A percentile compares a stretch with the other conserved stretches of the same genome.
Conservation (phyloP, 2,113 vertebrate species). For the Gopherus flavomarginatus region DNA sequence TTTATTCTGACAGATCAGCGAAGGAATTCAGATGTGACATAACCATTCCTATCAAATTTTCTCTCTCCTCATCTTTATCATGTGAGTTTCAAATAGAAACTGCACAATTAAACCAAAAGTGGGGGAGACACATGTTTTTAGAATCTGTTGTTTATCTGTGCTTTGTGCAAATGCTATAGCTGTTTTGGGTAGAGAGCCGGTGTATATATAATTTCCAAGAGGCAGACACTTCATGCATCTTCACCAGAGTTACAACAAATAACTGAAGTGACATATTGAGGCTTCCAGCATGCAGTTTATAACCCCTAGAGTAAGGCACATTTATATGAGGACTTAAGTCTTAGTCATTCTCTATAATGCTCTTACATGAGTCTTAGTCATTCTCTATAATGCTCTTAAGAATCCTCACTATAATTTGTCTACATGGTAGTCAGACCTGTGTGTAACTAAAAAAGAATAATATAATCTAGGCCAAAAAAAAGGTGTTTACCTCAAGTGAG, state of each 20-base stretch:
- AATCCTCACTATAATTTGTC: not conserved
- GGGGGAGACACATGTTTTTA: not conserved
- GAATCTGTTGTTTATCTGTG: not conserved
- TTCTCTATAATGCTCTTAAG: not conserved
- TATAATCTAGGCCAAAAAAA: not conserved
- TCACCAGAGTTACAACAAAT: not conserved
- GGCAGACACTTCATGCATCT: not conserved
- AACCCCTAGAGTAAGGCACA: fast-evolving
- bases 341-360: not conserved
- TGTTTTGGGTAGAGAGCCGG: not conserved
- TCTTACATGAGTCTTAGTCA: not conserved
- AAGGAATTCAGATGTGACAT: not conserved
- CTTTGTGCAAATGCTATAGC: not conserved
- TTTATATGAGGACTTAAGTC: not conserved
- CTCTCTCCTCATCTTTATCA: not conserved
- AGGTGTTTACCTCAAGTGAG: not conserved
- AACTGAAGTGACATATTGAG: not conserved
- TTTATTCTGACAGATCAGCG: not conserved
- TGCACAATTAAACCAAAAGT: not conserved
- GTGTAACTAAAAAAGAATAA: not conserved
- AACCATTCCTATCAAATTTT: not conserved
- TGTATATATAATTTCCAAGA: not conserved
- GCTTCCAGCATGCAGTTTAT: not conserved
- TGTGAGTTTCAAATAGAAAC: not conserved
- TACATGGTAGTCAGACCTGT: not conserved